phyloP scores from a whole-genome alignment of 2,888 invertebrate species.

The Rapana venosa region DNA sequence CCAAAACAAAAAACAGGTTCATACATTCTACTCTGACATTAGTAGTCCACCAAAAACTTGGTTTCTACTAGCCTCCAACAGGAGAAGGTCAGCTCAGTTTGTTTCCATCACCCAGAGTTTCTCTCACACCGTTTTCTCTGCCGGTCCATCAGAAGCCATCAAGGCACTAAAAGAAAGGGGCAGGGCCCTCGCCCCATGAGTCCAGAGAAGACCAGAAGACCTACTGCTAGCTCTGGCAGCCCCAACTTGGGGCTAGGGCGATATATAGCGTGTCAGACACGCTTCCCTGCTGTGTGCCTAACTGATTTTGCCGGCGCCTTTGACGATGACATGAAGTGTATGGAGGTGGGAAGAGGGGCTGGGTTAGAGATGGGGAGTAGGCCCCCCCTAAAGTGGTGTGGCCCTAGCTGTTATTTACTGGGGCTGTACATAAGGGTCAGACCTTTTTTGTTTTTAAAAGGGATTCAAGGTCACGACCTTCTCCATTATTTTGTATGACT shows the following conservation, averaged over 20 bases:
- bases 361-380: background rate
- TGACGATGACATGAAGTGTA: background rate
- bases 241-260: too few relatives aligned
- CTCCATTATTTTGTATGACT: too few relatives aligned
- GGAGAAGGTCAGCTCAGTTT: too few relatives aligned
- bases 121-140: background rate
- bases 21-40: too few relatives aligned
- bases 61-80: too few relatives aligned
- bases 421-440: too few relatives aligned
- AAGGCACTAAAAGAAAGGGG: background rate
- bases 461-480: too few relatives aligned
- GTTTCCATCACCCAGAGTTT: background rate
- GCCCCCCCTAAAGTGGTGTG: too few relatives aligned
- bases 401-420: background rate
- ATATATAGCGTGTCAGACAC: slow-evolving; percentile 12
- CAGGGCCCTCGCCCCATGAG: background rate
- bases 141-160: background rate
- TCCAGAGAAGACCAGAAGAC: slow-evolving; percentile 8
- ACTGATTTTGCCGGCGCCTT: background rate
- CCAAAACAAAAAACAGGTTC: too few relatives aligned
- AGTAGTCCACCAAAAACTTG: too few relatives aligned
- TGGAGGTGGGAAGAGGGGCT: background rate
- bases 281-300: slow-evolving; percentile 13
- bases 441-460: too few relatives aligned
- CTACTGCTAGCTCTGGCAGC: background rate